Base-by-base conservation (phyloP, 2,888 invertebrate species). In the Portevinia maculata region DNA sequence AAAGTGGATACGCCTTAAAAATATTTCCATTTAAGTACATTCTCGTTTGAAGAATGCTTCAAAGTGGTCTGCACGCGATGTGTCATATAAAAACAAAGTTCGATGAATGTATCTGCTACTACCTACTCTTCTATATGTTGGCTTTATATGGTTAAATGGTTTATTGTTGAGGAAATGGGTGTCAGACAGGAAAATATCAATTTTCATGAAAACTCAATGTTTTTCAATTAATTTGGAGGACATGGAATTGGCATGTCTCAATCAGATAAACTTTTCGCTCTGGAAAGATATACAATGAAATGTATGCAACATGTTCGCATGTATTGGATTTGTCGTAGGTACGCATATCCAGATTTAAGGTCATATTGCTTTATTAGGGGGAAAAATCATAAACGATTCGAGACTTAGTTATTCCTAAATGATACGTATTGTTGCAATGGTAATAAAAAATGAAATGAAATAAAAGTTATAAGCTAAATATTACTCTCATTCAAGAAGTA, bases 51-150 rank as follows among this genome's bases (percentile, higher is more conserved):
- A n/a, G 34, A 48, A 21, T 1, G 24, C 13, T 39, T n/a, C 7
- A 15, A 24, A 50, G 48, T 60, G 44, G 28, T 3, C 50, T 64
- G 62, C 57, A 59, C 48, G 57, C 39, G 41, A 67, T 59, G 50
- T 74, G 41, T 74, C 57, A 67, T 64, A 57, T 44, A 21, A 17
- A 41, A 60, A 32, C 52, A 21, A 19, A 41, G 37, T 17, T 17
- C 28, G 13, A 21, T 55, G 41, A 65, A 57, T 57, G 65, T 57
- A 57, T 74, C 74, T 65, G 65, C 50, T 50, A 50, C 50, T 74
- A 65, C 9, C 6, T 65, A 50, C 55, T 32, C 55, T 55, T 17
- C 19, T 17, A 9, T 41, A 17, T 44, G 11, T 19, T 17, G 6
- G 17, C 5, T 37, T 9, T 28, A 39, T 39, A 9, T 39, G 17